Percentiles rank a stretch among this genome's conserved stretches.
Evolutionary conservation across 2,888 invertebrate species (phyloP).

Genomic region (Mimachlamys varia): DNA sequence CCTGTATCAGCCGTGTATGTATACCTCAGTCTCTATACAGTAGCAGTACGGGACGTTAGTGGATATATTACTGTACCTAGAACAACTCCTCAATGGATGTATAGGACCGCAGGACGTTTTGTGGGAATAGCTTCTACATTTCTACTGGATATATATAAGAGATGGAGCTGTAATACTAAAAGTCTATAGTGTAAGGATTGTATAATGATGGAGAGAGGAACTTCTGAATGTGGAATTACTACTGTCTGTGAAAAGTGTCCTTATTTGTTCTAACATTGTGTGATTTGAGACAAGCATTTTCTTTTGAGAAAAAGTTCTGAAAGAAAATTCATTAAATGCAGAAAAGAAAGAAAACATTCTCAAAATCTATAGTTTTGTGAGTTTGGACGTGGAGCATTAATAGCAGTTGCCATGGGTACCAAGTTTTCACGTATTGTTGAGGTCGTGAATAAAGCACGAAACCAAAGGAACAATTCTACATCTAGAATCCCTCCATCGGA

Average conservation of each 20-base stretch:
- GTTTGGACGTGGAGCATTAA: neutral
- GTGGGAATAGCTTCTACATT: neutral
- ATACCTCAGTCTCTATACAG: neutral
- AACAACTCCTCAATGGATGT: neutral
- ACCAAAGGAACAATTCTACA: constrained; percentile 23
- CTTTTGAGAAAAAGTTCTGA: neutral
- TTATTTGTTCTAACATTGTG: neutral
- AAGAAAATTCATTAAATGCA: neutral
- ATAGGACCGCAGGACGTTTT: neutral
- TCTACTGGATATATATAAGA: neutral
- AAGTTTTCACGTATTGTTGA: constrained; percentile 13
- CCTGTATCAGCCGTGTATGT: neutral
- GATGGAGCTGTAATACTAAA: neutral
- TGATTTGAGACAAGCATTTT: neutral
- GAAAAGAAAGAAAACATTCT: neutral
- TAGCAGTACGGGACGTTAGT: neutral
- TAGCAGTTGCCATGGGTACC: neutral
- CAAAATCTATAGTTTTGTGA: neutral
- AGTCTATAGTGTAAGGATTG: neutral
- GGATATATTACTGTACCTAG: neutral
- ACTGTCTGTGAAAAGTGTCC: neutral
- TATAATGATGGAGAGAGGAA: neutral
- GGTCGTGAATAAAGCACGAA: neutral
- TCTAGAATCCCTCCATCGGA: constrained; percentile 17
- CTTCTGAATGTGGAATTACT: neutral